A percentile compares a stretch with the other conserved stretches of the same genome.
Conservation (phyloP, 2,888 invertebrate genomes). For the Choreutis nemorana region DNA sequence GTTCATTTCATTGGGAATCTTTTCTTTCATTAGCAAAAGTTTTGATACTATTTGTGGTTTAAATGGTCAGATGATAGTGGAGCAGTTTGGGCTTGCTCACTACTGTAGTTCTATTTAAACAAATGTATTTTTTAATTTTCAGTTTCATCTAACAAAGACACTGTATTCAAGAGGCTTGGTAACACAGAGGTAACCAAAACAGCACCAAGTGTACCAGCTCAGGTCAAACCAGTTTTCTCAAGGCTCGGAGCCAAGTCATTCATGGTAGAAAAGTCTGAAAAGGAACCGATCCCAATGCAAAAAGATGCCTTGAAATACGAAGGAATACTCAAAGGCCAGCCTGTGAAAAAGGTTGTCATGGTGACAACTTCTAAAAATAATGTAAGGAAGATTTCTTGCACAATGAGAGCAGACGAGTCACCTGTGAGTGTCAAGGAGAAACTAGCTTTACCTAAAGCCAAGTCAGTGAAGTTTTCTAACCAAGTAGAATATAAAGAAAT, state of each 20-base stretch:
- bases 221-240: slow-evolving; percentile 40
- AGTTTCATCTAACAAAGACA: slow-evolving; percentile 20
- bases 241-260: slow-evolving; percentile 40
- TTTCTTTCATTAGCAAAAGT: too few species aligned
- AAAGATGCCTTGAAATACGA: slow-evolving; percentile 54
- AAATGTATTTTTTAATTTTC: too few species aligned
- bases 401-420: slow-evolving; percentile 54
- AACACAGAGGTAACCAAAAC: slow-evolving; percentile 21
- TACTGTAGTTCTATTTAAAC: too few species aligned
- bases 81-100: too few species aligned
- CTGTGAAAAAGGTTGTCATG: slow-evolving; percentile 32
- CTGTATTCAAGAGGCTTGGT: slow-evolving; percentile 53
- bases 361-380: slow-evolving; percentile 37
- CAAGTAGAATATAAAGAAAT: slow-evolving; percentile 55
- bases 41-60: too few species aligned
- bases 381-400: slow-evolving; percentile 38
- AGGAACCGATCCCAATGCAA: slow-evolving; percentile 27
- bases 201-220: slow-evolving; percentile 13
- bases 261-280: slow-evolving; percentile 1
- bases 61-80: too few species aligned
- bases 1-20: too few species aligned
- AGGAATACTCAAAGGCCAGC: slow-evolving; percentile 42
- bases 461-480: slow-evolving; percentile 55
- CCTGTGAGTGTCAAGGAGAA: slow-evolving; percentile 50
- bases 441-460: slow-evolving; percentile 34